Conservation (phyloP, 64 coral and sea anemone species). For the Actinia tenebrosa region DNA sequence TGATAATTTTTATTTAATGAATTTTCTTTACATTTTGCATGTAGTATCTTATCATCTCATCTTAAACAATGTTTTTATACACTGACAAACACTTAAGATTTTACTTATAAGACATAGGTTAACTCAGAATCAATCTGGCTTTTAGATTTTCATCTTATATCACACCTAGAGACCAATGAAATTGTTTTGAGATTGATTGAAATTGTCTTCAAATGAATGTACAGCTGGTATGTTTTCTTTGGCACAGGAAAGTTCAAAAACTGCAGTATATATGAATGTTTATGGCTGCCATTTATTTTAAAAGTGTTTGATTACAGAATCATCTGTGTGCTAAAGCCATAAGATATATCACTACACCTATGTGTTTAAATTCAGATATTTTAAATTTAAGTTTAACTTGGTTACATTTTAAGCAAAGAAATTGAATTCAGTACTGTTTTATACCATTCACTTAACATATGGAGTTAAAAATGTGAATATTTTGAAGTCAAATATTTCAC, state of each 20-base stretch:
- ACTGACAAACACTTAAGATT: not conserved
- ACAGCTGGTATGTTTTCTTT: not conserved
- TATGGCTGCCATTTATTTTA: too few species aligned
- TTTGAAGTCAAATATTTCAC: not conserved
- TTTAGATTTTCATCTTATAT: not conserved
- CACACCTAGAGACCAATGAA: not conserved
- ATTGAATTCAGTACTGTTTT: too few species aligned
- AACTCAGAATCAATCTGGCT: not conserved
- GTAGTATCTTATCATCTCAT: not conserved
- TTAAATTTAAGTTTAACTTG: too few species aligned
- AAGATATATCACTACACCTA: too few species aligned
- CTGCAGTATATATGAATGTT: too few species aligned
- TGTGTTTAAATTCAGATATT: too few species aligned
- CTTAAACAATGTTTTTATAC: not conserved
- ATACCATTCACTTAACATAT: not conserved
- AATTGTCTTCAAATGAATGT: not conserved
- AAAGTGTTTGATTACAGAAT: too few species aligned
- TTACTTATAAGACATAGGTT: not conserved
- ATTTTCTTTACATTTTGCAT: not conserved
- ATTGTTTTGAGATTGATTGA: not conserved
- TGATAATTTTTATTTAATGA: slow-evolving; percentile 2
- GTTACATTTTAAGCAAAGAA: too few species aligned
- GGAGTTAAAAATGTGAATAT: not conserved
- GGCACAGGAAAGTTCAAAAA: not conserved
- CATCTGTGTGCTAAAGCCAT: too few species aligned